phyloP scores from a whole-genome alignment of 2,888 invertebrate genomes.

The Euplagia quadripunctaria region DNA sequence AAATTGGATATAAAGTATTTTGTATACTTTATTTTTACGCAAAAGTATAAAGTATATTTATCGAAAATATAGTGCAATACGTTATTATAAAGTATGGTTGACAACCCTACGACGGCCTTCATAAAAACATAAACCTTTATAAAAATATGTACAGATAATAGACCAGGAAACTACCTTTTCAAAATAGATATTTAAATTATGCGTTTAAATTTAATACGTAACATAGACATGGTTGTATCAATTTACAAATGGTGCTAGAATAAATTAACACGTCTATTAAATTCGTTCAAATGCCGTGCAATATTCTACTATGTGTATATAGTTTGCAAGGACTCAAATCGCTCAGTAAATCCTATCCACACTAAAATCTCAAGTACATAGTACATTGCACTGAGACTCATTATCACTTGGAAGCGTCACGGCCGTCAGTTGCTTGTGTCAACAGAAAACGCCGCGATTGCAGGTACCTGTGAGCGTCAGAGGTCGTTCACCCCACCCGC shows the following conservation, averaged over 20 bases:
- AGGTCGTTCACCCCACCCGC: conserved; percentile 80
- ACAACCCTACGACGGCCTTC: no score
- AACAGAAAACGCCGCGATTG: conserved; percentile 79
- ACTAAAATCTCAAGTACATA: conserved; percentile 68
- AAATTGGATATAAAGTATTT: no score
- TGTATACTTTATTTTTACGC: no score
- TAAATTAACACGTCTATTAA: conserved; percentile 7
- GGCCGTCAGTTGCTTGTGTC: conserved; percentile 75
- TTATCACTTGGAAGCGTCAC: conserved; percentile 80
- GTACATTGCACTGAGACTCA: conserved; percentile 73
- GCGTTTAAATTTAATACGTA: no score
- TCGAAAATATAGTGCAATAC: no score
- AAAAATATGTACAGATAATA: no score
- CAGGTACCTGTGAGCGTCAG: conserved; percentile 72
- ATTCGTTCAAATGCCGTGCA: neutral
- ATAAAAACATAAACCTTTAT: no score
- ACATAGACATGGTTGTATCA: neutral
- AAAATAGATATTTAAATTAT: no score
- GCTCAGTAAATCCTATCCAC: conserved; percentile 41
- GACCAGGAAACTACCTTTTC: no score
- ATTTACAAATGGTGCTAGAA: conserved; percentile 1
- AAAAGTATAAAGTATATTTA: no score
- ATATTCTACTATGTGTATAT: neutral
- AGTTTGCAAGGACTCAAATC: conserved; percentile 14
- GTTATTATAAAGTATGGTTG: no score